A percentile compares a stretch with the other conserved stretches of the same genome.
Conservation (phyloP, 2,797 vertebrate genomes). For the Ctenopoma kingsleyae region DNA sequence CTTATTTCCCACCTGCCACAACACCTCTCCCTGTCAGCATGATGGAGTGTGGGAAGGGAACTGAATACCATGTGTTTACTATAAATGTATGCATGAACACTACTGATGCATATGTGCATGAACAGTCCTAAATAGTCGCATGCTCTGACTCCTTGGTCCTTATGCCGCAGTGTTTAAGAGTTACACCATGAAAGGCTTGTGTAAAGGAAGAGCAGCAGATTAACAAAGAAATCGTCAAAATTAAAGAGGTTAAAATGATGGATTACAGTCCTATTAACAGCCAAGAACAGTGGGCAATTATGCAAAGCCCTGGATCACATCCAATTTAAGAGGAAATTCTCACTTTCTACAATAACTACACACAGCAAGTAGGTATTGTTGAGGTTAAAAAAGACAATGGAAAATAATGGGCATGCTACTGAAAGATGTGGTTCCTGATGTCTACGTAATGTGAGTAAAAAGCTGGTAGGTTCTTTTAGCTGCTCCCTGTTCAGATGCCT, state of each 20-base stretch:
- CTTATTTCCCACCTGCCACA: slow-evolving; percentile 63
- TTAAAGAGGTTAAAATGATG: neutral
- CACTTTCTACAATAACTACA: too few relatives aligned
- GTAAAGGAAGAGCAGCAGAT: neutral
- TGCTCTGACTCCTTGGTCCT: too few relatives aligned
- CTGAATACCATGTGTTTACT: neutral
- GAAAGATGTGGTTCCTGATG: too few relatives aligned
- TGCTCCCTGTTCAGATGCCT: too few relatives aligned
- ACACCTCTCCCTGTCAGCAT: slow-evolving; percentile 25
- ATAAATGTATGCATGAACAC: neutral
- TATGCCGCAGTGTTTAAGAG: neutral
- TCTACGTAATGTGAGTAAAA: too few relatives aligned
- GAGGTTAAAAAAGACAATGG: neutral
- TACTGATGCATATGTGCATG: neutral
- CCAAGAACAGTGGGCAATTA: neutral
- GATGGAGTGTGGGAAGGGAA: neutral
- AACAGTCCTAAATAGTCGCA: neutral
- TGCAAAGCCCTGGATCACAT: neutral
- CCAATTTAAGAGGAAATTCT: too few relatives aligned
- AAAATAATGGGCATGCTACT: too few relatives aligned
- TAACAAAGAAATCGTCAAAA: neutral
- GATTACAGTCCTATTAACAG: neutral
- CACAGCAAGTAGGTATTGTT: neutral
- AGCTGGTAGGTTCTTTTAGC: too few relatives aligned
- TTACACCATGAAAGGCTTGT: neutral